Percentiles rank a stretch among this genome's conserved stretches.
phyloP scores from a whole-genome alignment of 1,140 invertebrate genomes.

The Campoletis sonorensis region DNA sequence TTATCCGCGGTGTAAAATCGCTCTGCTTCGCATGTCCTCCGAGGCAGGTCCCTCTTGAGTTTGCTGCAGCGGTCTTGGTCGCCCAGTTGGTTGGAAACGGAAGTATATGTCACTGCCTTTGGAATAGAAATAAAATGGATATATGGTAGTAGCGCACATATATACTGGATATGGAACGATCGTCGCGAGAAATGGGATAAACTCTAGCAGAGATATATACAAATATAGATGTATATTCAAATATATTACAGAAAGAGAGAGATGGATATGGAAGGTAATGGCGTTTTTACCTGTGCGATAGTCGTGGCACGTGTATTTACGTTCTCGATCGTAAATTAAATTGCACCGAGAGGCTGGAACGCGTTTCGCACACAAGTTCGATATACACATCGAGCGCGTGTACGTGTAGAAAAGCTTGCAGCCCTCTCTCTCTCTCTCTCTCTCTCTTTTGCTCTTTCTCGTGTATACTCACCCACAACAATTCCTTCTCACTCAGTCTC shows the following conservation, averaged over 20 bases:
- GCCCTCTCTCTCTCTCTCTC: slow-evolving; percentile 7
- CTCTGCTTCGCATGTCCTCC: background rate
- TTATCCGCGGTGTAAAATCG: slow-evolving; percentile 24
- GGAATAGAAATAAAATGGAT: slow-evolving; percentile 44
- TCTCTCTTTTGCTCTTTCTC: background rate
- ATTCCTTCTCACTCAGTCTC: slow-evolving; percentile 32
- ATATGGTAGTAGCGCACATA: background rate
- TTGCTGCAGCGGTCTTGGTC: background rate
- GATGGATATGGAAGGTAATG: slow-evolving; percentile 24
- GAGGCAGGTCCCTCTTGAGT: too few species aligned
- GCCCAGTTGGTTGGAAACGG: slow-evolving; percentile 13
- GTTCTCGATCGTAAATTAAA: slow-evolving; percentile 44
- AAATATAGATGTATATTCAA: too few species aligned
- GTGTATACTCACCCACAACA: background rate
- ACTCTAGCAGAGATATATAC: background rate
- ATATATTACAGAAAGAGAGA: background rate
- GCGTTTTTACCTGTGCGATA: slow-evolving; percentile 40
- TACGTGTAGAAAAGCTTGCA: background rate
- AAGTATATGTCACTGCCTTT: slow-evolving; percentile 22
- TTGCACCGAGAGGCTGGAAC: slow-evolving; percentile 33
- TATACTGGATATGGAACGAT: background rate
- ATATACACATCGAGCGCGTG: slow-evolving; percentile 10
- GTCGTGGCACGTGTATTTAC: slow-evolving; percentile 31
- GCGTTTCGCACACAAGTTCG: slow-evolving; percentile 1
- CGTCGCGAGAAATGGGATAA: slow-evolving; percentile 19